phyloP scores from a whole-genome alignment of 1,140 invertebrate species.

The Asbolus verrucosus region DNA sequence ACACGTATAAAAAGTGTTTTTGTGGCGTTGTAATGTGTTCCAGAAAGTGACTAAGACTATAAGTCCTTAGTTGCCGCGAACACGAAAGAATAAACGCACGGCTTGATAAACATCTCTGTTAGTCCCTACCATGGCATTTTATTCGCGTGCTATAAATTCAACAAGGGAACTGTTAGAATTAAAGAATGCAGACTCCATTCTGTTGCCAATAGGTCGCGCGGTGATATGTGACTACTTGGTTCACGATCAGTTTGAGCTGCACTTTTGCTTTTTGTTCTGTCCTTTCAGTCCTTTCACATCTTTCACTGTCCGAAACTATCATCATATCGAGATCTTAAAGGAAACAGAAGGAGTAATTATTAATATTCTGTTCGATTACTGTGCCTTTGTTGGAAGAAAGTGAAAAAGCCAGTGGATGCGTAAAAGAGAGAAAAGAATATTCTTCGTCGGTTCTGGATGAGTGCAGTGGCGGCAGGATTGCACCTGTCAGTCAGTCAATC shows the following conservation, averaged over 20 bases:
- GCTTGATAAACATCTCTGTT: constrained; percentile 47
- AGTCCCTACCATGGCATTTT: constrained; percentile 45
- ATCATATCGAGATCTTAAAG: constrained; percentile 28
- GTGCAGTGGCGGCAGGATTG: constrained; percentile 30
- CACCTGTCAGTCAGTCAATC: constrained; percentile 46
- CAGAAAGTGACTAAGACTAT: constrained; percentile 42
- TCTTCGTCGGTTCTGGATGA: constrained; percentile 5
- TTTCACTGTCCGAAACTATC: constrained; percentile 13
- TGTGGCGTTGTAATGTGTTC: constrained; percentile 37
- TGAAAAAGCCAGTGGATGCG: background rate
- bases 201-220: constrained; percentile 45
- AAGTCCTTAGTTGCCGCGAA: constrained; percentile 45
- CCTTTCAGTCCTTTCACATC: background rate
- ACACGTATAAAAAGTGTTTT: background rate
- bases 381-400: background rate
- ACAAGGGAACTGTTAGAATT: constrained; percentile 47
- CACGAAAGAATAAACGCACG: constrained; percentile 42
- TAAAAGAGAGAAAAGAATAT: background rate
- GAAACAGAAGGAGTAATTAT: constrained; percentile 35
- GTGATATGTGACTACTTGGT: constrained; percentile 46
- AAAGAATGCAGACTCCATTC: constrained; percentile 48
- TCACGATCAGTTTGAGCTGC: constrained; percentile 35
- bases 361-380: constrained; percentile 12
- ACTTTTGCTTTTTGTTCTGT: constrained; percentile 5
- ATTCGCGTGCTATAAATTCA: constrained; percentile 48